A percentile compares a stretch with the other conserved stretches of the same genome.
phyloP scores from a whole-genome alignment of 2,797 vertebrate species.

The Mus caroli region DNA sequence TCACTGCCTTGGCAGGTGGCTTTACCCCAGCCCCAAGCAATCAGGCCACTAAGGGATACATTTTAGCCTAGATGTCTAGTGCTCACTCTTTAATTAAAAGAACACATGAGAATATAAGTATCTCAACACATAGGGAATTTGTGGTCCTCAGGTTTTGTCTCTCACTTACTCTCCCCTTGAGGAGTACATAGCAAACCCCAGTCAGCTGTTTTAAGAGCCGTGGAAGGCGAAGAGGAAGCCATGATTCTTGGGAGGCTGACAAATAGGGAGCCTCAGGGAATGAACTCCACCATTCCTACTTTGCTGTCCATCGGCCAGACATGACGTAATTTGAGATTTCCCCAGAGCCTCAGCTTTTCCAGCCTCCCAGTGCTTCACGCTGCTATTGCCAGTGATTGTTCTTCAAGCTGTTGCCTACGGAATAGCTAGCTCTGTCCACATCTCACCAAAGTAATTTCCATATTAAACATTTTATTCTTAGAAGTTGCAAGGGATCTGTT shows the following conservation, averaged over 20 bases:
- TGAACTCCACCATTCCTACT: not conserved
- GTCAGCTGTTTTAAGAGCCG: not conserved
- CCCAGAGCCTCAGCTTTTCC: not conserved
- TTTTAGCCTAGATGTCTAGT: not conserved
- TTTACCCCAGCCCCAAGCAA: not conserved
- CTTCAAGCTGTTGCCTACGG: not conserved
- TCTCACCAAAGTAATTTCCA: not conserved
- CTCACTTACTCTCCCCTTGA: not conserved
- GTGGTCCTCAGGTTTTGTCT: slow-evolving; percentile 3
- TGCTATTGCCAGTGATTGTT: not conserved
- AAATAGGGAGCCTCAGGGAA: not conserved
- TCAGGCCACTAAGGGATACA: not conserved
- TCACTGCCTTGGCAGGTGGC: not conserved
- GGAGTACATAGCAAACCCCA: not conserved
- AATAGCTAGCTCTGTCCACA: not conserved
- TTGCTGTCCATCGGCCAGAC: not conserved
- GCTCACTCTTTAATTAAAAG: not conserved
- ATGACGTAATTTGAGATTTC: not conserved
- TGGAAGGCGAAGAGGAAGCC: not conserved
- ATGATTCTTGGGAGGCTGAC: not conserved
- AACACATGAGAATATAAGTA: too few species aligned
- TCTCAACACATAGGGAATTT: not conserved
- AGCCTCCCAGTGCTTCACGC: not conserved
- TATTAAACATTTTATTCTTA: not conserved
- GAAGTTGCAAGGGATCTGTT: not conserved